These are phyloP conservation scores for Drosophila neonasuta DNA, from an alignment of 2,888 invertebrate species.

Conservation along the genomic window DNA sequence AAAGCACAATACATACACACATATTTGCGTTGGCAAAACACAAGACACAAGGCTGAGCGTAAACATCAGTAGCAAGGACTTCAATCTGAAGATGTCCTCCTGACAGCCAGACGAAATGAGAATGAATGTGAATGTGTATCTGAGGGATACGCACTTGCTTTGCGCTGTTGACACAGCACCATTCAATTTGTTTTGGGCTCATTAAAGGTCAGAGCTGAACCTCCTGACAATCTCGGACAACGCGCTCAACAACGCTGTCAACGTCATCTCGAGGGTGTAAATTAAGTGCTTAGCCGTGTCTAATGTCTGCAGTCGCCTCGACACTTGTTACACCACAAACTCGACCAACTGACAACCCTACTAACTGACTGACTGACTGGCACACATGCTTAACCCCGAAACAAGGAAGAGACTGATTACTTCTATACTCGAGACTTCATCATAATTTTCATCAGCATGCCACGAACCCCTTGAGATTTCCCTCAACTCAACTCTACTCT, in stretches of 20 bases:
- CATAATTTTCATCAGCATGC: not conserved
- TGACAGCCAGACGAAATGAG: slow-evolving; percentile 42
- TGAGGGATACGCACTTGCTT: slow-evolving; percentile 40
- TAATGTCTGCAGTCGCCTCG: slow-evolving; percentile 62
- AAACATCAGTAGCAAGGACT: slow-evolving; percentile 11
- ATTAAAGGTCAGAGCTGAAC: slow-evolving; percentile 57
- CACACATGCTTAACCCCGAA: slow-evolving; percentile 18
- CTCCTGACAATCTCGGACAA: slow-evolving; percentile 23
- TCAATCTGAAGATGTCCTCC: slow-evolving; percentile 34
- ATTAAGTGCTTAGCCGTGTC: slow-evolving; percentile 80
- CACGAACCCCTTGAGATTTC: slow-evolving; percentile 39
- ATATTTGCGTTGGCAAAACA: slow-evolving; percentile 60
- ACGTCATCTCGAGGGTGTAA: slow-evolving; percentile 71
- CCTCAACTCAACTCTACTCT: slow-evolving; percentile 17
- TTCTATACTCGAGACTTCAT: slow-evolving; percentile 3
- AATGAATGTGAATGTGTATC: slow-evolving; percentile 36
- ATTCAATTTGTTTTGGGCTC: slow-evolving; percentile 74
- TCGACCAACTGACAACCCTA: slow-evolving; percentile 14
- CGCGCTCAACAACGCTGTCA: slow-evolving; percentile 12
- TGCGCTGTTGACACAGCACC: slow-evolving; percentile 63
- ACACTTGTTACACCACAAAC: slow-evolving; percentile 66
- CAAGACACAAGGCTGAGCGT: slow-evolving; percentile 45
- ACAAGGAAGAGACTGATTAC: slow-evolving; percentile 16
- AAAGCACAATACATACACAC: slow-evolving; percentile 48
- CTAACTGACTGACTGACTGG: slow-evolving; percentile 26